Percentiles rank a stretch among this genome's conserved stretches.
These are phyloP conservation scores for Vombatus ursinus DNA, from an alignment of 2,113 vertebrate genomes.

Conservation along the genomic window DNA sequence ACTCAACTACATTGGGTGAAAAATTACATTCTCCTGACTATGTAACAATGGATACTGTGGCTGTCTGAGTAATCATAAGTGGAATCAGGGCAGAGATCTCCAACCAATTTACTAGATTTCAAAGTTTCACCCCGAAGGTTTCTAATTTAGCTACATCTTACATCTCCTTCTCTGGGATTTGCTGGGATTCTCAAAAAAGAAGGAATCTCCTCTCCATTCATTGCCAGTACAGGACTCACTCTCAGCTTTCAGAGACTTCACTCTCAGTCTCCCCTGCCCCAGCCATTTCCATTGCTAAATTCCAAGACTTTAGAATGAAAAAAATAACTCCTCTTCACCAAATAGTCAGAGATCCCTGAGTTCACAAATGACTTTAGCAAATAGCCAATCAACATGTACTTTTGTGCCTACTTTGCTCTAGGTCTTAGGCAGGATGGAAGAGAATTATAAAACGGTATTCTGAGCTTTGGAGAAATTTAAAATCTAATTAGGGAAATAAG, in stretches of 20 bases:
- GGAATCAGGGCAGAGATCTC: no score
- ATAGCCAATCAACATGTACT: neutral
- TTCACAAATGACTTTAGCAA: neutral
- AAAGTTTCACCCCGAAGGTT: neutral
- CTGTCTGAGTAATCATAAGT: neutral
- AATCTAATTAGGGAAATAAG: conserved; percentile 42
- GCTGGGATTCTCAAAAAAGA: neutral
- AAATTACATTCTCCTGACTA: neutral
- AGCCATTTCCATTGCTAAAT: neutral
- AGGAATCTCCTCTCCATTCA: neutral
- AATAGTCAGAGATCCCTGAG: neutral
- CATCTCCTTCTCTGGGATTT: neutral
- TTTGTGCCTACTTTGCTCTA: neutral
- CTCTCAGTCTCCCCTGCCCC: neutral
- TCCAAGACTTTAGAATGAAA: neutral
- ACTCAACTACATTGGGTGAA: neutral
- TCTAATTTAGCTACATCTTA: neutral
- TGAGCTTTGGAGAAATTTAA: conserved; percentile 45
- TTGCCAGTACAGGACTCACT: neutral
- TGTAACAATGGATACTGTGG: neutral
- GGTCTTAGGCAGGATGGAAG: neutral
- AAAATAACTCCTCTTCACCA: neutral
- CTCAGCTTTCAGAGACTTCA: neutral
- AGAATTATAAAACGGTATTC: neutral
- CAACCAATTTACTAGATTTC: neutral